These are phyloP conservation scores for Gasteruption jaculator DNA, from an alignment of 2,888 invertebrate genomes.

Conservation along the genomic window DNA sequence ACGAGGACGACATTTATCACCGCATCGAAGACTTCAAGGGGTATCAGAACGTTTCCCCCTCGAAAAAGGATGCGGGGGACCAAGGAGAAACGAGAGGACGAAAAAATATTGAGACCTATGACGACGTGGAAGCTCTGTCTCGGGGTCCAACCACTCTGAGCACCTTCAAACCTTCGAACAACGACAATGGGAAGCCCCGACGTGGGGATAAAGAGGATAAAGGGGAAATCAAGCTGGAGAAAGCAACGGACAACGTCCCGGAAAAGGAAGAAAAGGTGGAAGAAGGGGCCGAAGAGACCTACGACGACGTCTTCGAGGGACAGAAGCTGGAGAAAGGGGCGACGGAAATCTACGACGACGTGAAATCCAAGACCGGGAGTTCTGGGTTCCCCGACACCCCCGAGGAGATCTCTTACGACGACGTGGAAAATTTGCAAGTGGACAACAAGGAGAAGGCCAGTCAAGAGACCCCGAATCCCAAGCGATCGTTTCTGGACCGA, in stretches of 20 bases:
- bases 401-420: constrained; percentile 29
- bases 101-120: constrained; percentile 27
- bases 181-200: no score
- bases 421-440: constrained; percentile 16
- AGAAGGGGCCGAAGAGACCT: constrained; percentile 17
- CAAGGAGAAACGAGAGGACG: constrained; percentile 20
- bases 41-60: constrained; percentile 32
- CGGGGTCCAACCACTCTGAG: no score
- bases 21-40: constrained; percentile 40
- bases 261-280: constrained; percentile 5
- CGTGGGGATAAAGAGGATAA: no score
- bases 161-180: no score
- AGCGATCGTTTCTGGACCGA: constrained; percentile 39
- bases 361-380: no score
- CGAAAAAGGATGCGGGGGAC: constrained; percentile 14
- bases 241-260: no score
- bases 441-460: constrained; percentile 18
- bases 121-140: constrained; percentile 31
- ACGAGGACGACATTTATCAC: constrained; percentile 44
- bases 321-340: no score
- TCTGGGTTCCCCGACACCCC: no score
- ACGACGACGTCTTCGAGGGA: constrained; percentile 21
- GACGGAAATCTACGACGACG: no score
- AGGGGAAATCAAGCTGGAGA: no score
- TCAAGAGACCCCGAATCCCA: constrained; percentile 30